Percentiles rank a stretch among this genome's conserved stretches.
These are phyloP conservation scores for Sarcophaga bullata DNA, from an alignment of 1,140 invertebrate species.

Conservation along the genomic window DNA sequence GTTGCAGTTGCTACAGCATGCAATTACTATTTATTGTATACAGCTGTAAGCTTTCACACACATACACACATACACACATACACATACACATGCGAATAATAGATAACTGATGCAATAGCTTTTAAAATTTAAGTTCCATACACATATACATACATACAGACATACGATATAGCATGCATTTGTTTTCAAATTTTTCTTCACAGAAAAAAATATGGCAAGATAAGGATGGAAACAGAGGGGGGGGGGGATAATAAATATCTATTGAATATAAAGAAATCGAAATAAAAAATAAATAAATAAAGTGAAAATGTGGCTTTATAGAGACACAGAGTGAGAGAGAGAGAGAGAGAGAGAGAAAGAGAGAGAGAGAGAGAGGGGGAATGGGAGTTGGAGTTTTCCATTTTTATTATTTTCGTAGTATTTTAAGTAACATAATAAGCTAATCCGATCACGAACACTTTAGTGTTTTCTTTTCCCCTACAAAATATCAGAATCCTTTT, in stretches of 20 bases:
- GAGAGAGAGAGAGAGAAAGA: background rate
- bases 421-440: conserved; percentile 5
- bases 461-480: background rate
- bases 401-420: background rate
- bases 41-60: conserved; percentile 8
- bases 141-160: too few relatives aligned
- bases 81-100: conserved; percentile 1
- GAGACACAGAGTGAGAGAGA: too few relatives aligned
- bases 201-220: background rate
- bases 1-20: conserved; percentile 22
- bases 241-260: conserved; percentile 34
- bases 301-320: background rate
- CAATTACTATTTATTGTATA: conserved; percentile 37
- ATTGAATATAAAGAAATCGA: conserved; percentile 5
- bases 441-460: conserved; percentile 39
- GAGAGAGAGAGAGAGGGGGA: background rate
- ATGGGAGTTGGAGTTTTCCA: too few relatives aligned
- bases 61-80: background rate
- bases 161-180: too few relatives aligned
- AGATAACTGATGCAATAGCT: background rate
- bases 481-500: background rate
- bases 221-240: background rate
- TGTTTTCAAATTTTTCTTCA: background rate
- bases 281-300: conserved; percentile 1
- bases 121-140: too few relatives aligned